Percentiles rank a stretch among this genome's conserved stretches.
phyloP scores from a whole-genome alignment of 2,888 invertebrate genomes.

The Selenia dentaria region DNA sequence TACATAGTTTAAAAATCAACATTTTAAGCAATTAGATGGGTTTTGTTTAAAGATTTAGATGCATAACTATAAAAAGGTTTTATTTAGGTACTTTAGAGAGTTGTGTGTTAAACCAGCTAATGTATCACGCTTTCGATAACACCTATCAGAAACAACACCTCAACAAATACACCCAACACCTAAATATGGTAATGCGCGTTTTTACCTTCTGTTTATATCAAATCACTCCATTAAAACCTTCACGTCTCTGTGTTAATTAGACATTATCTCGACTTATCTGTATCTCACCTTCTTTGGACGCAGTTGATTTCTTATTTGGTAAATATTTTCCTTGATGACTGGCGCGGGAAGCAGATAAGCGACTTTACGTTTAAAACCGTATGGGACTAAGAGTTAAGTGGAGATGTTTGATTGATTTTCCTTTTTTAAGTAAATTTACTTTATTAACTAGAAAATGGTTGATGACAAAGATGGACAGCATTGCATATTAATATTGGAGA shows the following conservation, averaged over 20 bases:
- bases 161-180: slow-evolving; percentile 25
- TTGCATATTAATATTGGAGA: too few relatives aligned
- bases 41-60: too few relatives aligned
- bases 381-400: too few relatives aligned
- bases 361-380: slow-evolving; percentile 45
- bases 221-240: slow-evolving; percentile 54
- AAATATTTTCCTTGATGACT: slow-evolving; percentile 76
- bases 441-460: too few relatives aligned
- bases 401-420: too few relatives aligned
- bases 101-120: slow-evolving; percentile 3
- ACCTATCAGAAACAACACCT: slow-evolving; percentile 10
- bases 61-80: too few relatives aligned
- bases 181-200: slow-evolving; percentile 22
- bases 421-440: too few relatives aligned
- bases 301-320: slow-evolving; percentile 68
- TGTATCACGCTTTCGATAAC: slow-evolving; percentile 17
- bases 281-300: slow-evolving; percentile 51
- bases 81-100: too few relatives aligned
- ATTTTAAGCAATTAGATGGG: too few relatives aligned
- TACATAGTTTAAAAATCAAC: too few relatives aligned
- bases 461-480: too few relatives aligned
- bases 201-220: slow-evolving; percentile 36
- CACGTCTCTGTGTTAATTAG: slow-evolving; percentile 68
- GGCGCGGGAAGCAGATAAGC: slow-evolving; percentile 56
- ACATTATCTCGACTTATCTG: slow-evolving; percentile 71